Evolutionary conservation across 2,888 invertebrate species (phyloP).

Genomic region (Acheta domesticus): DNA sequence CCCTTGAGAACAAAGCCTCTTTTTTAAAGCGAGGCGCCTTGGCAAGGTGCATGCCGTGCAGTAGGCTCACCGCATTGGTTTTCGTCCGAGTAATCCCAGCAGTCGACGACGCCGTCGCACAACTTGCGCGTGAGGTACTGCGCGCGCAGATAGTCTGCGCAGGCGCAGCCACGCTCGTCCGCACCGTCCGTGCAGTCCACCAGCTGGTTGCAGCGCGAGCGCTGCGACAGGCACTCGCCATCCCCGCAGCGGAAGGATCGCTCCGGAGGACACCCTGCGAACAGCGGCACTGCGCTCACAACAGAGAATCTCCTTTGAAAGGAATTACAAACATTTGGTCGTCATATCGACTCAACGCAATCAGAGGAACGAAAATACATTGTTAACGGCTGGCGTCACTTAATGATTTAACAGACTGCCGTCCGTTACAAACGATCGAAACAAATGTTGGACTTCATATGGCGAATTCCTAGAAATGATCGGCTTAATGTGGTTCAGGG

Average conservation of each 20-base stretch:
- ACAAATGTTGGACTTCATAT: too few relatives aligned
- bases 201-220: slow-evolving; percentile 67
- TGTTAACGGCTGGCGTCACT: neutral
- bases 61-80: slow-evolving; percentile 63
- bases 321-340: neutral
- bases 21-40: slow-evolving; percentile 45
- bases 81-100: slow-evolving; percentile 77
- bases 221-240: slow-evolving; percentile 62
- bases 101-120: slow-evolving; percentile 75
- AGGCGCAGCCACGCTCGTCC: slow-evolving; percentile 69
- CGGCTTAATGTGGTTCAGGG: too few relatives aligned
- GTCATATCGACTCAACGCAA: too few relatives aligned
- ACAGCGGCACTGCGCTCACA: neutral
- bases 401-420: neutral
- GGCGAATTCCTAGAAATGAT: too few relatives aligned
- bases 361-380: neutral
- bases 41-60: slow-evolving; percentile 68
- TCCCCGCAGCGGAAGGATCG: slow-evolving; percentile 50
- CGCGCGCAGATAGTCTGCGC: slow-evolving; percentile 69
- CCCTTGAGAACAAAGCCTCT: too few relatives aligned
- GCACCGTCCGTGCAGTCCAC: slow-evolving; percentile 67
- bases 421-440: too few relatives aligned
- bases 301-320: too few relatives aligned
- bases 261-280: slow-evolving; percentile 28
- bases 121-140: slow-evolving; percentile 69